Percentiles rank a stretch among this genome's conserved stretches.
Evolutionary conservation across 2,113 vertebrate genomes (phyloP).

Genomic region (Hipposideros armiger): DNA sequence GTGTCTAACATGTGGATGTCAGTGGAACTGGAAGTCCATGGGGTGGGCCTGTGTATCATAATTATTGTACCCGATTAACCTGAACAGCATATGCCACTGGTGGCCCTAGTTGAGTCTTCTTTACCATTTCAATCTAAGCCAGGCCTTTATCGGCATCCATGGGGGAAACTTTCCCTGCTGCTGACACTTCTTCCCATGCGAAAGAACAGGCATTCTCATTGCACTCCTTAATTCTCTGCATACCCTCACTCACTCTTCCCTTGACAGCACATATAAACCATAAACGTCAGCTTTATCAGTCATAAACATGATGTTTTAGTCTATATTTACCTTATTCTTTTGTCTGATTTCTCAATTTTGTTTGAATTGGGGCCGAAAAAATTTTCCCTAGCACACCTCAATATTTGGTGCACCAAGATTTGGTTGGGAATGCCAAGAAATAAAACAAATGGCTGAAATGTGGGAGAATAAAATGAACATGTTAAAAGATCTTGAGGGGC

Average conservation of each 20-base stretch:
- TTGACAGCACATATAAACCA: background rate
- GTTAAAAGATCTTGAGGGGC: background rate
- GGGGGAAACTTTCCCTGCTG: background rate
- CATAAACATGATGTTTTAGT: background rate
- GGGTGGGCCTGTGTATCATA: background rate
- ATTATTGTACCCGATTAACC: background rate
- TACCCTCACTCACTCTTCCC: background rate
- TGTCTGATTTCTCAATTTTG: background rate
- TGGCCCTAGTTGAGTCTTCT: background rate
- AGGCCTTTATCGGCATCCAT: background rate
- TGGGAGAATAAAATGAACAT: background rate
- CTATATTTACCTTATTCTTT: background rate
- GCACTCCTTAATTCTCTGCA: no score
- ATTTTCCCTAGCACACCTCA: background rate
- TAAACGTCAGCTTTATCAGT: background rate
- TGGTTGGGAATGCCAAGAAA: conserved; percentile 1
- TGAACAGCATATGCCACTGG: background rate
- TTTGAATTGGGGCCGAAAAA: background rate
- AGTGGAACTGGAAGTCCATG: background rate
- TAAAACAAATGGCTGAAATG: background rate
- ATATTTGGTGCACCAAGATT: background rate
- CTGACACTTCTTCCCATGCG: background rate
- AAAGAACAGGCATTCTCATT: background rate
- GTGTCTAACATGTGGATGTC: background rate
- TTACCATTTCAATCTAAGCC: background rate